These are phyloP conservation scores for Adelges cooleyi DNA, from an alignment of 1,140 invertebrate species.

Conservation along the genomic window DNA sequence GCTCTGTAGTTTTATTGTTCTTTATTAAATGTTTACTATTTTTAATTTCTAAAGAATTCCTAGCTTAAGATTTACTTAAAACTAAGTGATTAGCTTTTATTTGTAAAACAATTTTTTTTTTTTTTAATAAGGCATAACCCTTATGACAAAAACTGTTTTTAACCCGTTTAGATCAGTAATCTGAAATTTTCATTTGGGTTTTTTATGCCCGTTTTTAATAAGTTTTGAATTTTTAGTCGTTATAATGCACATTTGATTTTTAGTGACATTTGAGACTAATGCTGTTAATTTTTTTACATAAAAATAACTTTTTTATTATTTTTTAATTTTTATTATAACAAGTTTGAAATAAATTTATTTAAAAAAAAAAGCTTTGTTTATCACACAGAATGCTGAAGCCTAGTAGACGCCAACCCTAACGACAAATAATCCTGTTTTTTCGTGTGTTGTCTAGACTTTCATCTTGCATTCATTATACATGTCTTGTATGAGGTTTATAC, in stretches of 20 bases:
- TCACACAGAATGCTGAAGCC: background rate
- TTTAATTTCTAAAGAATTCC: too few species aligned
- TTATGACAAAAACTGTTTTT: too few species aligned
- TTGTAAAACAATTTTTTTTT: too few species aligned
- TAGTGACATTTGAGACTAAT: background rate
- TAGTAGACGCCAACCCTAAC: background rate
- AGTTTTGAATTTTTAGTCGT: background rate
- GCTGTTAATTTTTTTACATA: too few species aligned
- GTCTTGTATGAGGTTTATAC: background rate
- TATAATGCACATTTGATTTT: background rate
- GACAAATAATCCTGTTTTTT: background rate
- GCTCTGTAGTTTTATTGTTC: too few species aligned
- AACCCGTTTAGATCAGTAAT: background rate
- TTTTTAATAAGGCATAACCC: too few species aligned
- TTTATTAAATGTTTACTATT: too few species aligned
- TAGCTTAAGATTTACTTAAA: too few species aligned
- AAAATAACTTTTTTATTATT: background rate
- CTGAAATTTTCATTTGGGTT: background rate
- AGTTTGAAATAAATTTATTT: background rate
- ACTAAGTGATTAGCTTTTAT: too few species aligned
- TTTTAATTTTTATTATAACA: background rate
- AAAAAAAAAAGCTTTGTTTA: background rate
- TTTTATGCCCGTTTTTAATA: background rate
- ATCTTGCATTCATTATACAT: background rate
- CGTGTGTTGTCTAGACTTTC: background rate